These are phyloP conservation scores for Orchesella flavescens DNA, from an alignment of 2,888 invertebrate species.

Conservation along the genomic window DNA sequence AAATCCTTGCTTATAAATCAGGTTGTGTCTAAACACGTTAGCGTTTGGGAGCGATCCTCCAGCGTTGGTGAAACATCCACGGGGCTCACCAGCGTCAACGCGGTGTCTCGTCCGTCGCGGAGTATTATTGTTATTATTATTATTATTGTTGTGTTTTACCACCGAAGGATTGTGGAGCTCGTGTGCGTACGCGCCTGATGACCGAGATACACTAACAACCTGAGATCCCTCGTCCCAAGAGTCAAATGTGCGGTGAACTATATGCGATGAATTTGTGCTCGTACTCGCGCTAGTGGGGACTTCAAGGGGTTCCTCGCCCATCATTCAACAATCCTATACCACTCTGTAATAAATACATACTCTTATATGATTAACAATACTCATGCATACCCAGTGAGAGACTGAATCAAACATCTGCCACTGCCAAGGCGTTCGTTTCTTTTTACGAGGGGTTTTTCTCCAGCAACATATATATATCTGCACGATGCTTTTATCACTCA, in stretches of 20 bases:
- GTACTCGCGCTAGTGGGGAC: slow-evolving; percentile 57
- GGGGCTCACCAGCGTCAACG: slow-evolving; percentile 96
- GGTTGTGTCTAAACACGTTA: neutral
- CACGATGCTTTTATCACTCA: too few relatives aligned
- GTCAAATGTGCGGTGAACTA: neutral
- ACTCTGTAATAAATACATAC: too few relatives aligned
- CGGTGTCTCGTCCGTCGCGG: slow-evolving; percentile 86
- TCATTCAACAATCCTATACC: slow-evolving; percentile 16
- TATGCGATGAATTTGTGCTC: neutral
- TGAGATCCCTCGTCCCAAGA: neutral
- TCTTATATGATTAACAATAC: too few relatives aligned
- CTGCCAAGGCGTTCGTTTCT: too few relatives aligned
- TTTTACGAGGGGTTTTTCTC: too few relatives aligned
- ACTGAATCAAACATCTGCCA: slow-evolving; percentile 16
- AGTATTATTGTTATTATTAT: too few relatives aligned
- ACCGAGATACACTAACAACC: slow-evolving; percentile 22
- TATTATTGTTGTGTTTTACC: slow-evolving; percentile 9
- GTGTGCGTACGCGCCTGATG: slow-evolving; percentile 37
- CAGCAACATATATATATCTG: too few relatives aligned
- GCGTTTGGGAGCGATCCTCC: neutral
- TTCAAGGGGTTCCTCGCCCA: slow-evolving; percentile 69
- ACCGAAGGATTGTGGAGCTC: neutral
- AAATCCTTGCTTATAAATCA: neutral
- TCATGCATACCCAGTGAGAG: too few relatives aligned
- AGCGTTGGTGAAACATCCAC: slow-evolving; percentile 86